Percentiles rank a stretch among this genome's conserved stretches.
Evolutionary conservation across 2,113 vertebrate species (phyloP).

Genomic region (Potamarius usumacintae): DNA sequence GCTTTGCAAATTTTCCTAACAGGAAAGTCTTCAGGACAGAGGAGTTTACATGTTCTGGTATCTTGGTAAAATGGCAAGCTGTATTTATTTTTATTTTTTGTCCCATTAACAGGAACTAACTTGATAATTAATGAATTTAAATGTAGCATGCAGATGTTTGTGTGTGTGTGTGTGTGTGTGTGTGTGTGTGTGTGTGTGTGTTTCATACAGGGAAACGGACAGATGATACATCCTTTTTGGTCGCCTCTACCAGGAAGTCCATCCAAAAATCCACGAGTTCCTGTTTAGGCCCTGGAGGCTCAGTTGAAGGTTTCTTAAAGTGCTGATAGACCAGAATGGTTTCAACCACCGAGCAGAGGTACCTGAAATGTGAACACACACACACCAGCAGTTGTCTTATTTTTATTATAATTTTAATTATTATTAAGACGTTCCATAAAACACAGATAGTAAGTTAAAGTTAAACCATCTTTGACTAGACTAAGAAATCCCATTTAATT

Average conservation of each 20-base stretch:
- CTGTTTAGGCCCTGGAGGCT: conserved; percentile 82
- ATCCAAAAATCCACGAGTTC: conserved; percentile 98
- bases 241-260: conserved; percentile 96
- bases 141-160: background rate
- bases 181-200: background rate
- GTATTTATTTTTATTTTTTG: background rate
- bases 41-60: background rate
- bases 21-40: background rate
- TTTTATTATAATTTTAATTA: background rate
- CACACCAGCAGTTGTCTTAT: background rate
- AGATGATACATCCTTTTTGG: conserved; percentile 89
- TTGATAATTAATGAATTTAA: background rate
- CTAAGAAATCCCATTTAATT: background rate
- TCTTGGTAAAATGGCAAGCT: background rate
- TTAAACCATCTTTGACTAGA: background rate
- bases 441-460: background rate
- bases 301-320: conserved; percentile 84
- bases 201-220: conserved; percentile 92
- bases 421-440: background rate
- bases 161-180: conserved; percentile 10
- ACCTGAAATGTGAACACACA: conserved; percentile 74
- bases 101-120: background rate
- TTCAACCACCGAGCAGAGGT: conserved; percentile 90
- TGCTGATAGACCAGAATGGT: conserved; percentile 95
- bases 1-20: background rate